Conservation (phyloP, 1,140 invertebrate genomes). For the Pogonognathellus flavescens region DNA sequence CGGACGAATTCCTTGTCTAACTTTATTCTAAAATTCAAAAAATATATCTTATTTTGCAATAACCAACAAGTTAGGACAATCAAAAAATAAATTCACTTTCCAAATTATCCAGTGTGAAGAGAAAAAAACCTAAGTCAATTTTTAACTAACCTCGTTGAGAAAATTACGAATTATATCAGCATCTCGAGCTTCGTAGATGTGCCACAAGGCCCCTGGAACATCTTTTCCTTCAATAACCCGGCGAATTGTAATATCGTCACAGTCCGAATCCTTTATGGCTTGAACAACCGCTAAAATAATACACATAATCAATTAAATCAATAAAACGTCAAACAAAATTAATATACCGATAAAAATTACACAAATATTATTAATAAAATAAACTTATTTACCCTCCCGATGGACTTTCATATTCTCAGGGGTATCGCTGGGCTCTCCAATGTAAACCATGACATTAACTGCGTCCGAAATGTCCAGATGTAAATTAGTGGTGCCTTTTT, state of each 20-base stretch:
- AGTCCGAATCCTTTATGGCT: constrained; percentile 92
- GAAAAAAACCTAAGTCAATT: background rate
- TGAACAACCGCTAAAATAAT: constrained; percentile 43
- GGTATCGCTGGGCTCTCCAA: constrained; percentile 75
- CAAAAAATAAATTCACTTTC: background rate
- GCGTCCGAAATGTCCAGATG: constrained; percentile 98
- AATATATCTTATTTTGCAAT: background rate
- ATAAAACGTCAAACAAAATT: background rate
- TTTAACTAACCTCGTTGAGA: constrained; percentile 82
- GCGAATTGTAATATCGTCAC: constrained; percentile 86
- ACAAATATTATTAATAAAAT: background rate
- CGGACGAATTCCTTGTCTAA: background rate
- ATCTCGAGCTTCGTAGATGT: constrained; percentile 94
- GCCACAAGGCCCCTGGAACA: constrained; percentile 95
- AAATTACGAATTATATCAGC: constrained; percentile 96
- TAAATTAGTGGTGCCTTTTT: constrained; percentile 95
- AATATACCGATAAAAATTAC: background rate
- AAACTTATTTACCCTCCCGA: background rate
- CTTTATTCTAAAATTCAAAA: constrained; percentile 13
- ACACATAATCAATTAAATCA: too few species aligned
- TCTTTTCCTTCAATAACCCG: constrained; percentile 84
- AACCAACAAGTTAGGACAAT: background rate
- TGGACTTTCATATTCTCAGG: background rate
- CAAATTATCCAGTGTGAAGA: background rate
- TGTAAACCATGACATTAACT: constrained; percentile 97